Percentiles rank a stretch among this genome's conserved stretches.
phyloP scores from a whole-genome alignment of 2,113 vertebrate species.

The Abramis brama region DNA sequence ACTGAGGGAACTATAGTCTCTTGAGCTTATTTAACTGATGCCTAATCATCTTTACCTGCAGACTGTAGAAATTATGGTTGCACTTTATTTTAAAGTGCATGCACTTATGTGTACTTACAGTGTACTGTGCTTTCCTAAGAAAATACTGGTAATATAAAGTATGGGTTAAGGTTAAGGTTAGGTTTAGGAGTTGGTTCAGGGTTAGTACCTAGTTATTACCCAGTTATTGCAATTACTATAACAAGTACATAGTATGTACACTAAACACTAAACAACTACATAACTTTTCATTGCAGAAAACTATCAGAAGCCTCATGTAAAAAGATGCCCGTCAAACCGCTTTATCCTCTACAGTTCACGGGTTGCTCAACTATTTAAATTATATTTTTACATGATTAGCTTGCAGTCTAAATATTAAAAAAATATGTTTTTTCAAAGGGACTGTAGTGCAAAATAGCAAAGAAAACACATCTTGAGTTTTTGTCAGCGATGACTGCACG shows the following conservation, averaged over 20 bases:
- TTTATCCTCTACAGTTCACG: too few species aligned
- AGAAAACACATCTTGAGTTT: neutral
- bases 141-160: too few species aligned
- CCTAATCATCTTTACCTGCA: conserved; percentile 23
- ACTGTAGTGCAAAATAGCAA: neutral
- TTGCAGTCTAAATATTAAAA: neutral
- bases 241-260: too few species aligned
- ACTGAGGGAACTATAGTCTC: conserved; percentile 1
- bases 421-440: neutral
- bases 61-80: neutral
- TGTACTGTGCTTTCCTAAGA: too few species aligned
- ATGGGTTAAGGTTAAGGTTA: too few species aligned
- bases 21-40: neutral
- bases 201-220: too few species aligned
- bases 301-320: neutral
- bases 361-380: neutral
- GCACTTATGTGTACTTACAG: neutral
- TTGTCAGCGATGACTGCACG: neutral
- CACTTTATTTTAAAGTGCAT: neutral
- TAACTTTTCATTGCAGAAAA: neutral
- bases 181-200: too few species aligned
- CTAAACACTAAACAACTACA: neutral
- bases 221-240: too few species aligned
- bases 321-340: neutral
- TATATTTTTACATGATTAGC: neutral